A percentile compares a stretch with the other conserved stretches of the same genome.
These are phyloP conservation scores for Argynnis bischoffii DNA, from an alignment of 2,888 invertebrate genomes.

Conservation along the genomic window DNA sequence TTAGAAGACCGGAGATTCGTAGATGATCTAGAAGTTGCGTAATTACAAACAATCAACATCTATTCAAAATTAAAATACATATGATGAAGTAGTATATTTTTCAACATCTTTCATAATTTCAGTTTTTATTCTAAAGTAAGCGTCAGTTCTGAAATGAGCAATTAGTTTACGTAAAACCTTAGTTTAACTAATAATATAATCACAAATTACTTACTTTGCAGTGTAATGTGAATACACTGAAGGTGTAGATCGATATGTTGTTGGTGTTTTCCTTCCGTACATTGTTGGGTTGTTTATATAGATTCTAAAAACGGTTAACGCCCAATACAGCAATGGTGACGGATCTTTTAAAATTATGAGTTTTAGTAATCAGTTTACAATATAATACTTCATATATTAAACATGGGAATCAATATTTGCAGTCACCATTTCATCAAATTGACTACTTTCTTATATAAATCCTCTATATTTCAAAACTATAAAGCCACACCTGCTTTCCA, in stretches of 20 bases:
- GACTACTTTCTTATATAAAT: background rate
- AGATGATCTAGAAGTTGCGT: constrained; percentile 82
- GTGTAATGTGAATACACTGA: constrained; percentile 95
- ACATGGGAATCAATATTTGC: background rate
- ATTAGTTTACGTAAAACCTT: background rate
- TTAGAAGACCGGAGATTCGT: constrained; percentile 91
- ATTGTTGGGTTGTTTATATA: constrained; percentile 47
- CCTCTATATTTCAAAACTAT: constrained; percentile 10
- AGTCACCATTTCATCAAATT: constrained; percentile 4
- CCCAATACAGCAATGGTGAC: constrained; percentile 29
- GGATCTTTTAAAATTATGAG: background rate
- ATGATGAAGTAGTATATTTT: too few relatives aligned
- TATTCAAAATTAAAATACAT: too few relatives aligned
- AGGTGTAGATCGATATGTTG: constrained; percentile 90
- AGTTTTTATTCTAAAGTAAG: too few relatives aligned
- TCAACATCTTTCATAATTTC: too few relatives aligned
- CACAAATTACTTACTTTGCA: constrained; percentile 76
- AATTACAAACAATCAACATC: background rate
- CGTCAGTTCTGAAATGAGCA: too few relatives aligned
- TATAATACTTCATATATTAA: background rate
- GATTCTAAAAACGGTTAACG: constrained; percentile 39
- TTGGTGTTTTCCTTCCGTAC: constrained; percentile 92
- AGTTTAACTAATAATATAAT: background rate
- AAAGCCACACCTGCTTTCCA: constrained; percentile 35
- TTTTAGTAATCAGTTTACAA: background rate